These are phyloP conservation scores for Triplophysa rosa DNA, from an alignment of 2,113 vertebrate genomes.

Conservation along the genomic window DNA sequence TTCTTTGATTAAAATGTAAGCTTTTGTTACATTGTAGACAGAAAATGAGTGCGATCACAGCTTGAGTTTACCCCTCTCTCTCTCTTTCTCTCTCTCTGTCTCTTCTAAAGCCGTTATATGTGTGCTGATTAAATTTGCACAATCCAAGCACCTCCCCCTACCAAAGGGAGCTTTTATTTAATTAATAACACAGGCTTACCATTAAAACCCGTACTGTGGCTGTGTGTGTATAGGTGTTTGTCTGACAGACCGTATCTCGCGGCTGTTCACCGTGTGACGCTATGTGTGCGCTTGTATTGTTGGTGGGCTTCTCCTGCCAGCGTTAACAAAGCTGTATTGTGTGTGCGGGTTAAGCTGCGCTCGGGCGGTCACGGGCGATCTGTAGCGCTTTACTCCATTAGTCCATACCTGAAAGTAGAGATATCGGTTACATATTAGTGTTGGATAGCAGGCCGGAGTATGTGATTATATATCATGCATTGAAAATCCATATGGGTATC, in stretches of 20 bases:
- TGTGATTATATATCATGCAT: not conserved
- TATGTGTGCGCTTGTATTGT: constrained; percentile 38
- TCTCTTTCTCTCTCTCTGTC: not conserved
- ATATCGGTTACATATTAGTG: not conserved
- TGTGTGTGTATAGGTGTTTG: constrained; percentile 10
- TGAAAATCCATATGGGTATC: too few species aligned
- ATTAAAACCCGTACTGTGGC: constrained; percentile 19
- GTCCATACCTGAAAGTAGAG: not conserved
- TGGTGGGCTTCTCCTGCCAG: not conserved
- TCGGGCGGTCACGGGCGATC: constrained; percentile 1
- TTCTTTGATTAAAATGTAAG: too few species aligned
- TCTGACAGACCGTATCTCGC: not conserved
- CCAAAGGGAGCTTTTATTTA: constrained; percentile 35
- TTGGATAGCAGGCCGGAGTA: not conserved
- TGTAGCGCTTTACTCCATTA: constrained; percentile 11
- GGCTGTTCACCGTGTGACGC: constrained; percentile 11
- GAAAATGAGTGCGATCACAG: not conserved
- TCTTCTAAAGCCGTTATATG: not conserved
- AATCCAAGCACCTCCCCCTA: not conserved
- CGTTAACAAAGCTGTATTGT: constrained; percentile 17
- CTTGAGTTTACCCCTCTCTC: not conserved
- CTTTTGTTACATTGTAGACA: not conserved
- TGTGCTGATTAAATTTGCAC: constrained; percentile 23
- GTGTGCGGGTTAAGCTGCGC: constrained; percentile 1
- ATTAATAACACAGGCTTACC: constrained; percentile 20